Evolutionary conservation across 2,797 vertebrate species (phyloP), one percentile per base, ranked within the genome.

Genomic region (Passerculus sandwichensis): DNA sequence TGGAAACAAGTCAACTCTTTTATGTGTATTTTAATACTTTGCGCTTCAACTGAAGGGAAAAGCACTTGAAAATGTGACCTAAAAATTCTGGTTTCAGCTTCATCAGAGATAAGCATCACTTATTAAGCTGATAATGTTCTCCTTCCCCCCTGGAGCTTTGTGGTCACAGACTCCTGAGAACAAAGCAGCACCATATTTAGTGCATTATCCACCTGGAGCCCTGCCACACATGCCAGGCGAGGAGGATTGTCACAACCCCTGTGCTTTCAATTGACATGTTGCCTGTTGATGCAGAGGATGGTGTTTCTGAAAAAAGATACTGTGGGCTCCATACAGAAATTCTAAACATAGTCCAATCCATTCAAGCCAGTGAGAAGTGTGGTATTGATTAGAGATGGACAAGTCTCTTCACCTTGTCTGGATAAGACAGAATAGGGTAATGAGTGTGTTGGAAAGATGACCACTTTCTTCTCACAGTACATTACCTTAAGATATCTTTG

Each of bases 41-140:
- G 20, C 79, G 27, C 40, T 73, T 93, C 32, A 22, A 64, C 61
- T 91, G 65, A 87, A 89, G 76, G 22, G 71, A 82, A 87, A 79
- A 92, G 14, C 11, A 25, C 6, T 83, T 71, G 42, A 92, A 93
- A 95, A 92, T 44, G n/a, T 1, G 8, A 72, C 83, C 22, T 79
- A 91, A 95, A 94, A 92, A 85, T 88, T 85, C 75, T 89, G 76
- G 45, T 1, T 1, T 54, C 50, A 69, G n/a, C 20, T 36, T 80
- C 57, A 53, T 77, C 57, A 86, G 67, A 82, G 66, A 90, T 62
- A 91, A 87, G 12, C 45, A 88, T 95, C 16, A 0, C 70, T 96
- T 94, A 51, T 89, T 95, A 91, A 90, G 51, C 65, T 94, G 89
- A 85, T 91, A 91, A 93, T 85, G 21, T 85, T 89, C 61, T 85